Base-by-base conservation (phyloP, 1,140 invertebrate species). In the Scaptomyza hsui region DNA sequence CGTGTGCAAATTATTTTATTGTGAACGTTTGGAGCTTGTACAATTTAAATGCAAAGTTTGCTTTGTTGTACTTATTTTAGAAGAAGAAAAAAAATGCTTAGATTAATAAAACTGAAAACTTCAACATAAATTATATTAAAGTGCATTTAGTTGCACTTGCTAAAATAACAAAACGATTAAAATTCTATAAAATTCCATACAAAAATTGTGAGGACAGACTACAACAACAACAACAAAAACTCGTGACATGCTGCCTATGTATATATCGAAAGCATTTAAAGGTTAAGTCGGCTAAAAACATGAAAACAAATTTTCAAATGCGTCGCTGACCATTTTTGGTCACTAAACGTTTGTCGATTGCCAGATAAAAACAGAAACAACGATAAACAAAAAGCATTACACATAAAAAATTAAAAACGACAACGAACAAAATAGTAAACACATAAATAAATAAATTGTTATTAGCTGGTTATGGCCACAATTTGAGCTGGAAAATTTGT, bases 401-500 rank as follows among this genome's bases (percentile, higher is more conserved):
- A 21, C 56, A 39, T 59, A 71, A 42, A 29, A 53, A 42, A 65
- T 56, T 57, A 55, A 42, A 26, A 61, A 48, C 45, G 39, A 48
- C 21, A 47, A 21, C 26, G 26, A 48, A 29, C 26, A 64, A 57
- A 62, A 35, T 24, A 45, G 21, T 15, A 44, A 53, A 41, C 56
- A 70, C 42, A 57, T 65, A 65, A 86, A 72, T 72, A 82, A 83
- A 78, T 88, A 82, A 88, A 86, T 82, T 86, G 81, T 86, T 86
- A 82, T 88, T 86, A 70, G 59, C 77, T 86, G 51, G 71, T 86
- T 86, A 89, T 89, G 82, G 82, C 62, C 78, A 82, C 83, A 86
- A 88, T 86, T 88, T 60, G 41, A 67, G 78, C 82, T 78, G 56
- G 62, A 81, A 76, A 86, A 88, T 88, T 88, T 88, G 82, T 88